phyloP scores from a whole-genome alignment of 2,888 invertebrate species.

The Ormyrus thymus region DNA sequence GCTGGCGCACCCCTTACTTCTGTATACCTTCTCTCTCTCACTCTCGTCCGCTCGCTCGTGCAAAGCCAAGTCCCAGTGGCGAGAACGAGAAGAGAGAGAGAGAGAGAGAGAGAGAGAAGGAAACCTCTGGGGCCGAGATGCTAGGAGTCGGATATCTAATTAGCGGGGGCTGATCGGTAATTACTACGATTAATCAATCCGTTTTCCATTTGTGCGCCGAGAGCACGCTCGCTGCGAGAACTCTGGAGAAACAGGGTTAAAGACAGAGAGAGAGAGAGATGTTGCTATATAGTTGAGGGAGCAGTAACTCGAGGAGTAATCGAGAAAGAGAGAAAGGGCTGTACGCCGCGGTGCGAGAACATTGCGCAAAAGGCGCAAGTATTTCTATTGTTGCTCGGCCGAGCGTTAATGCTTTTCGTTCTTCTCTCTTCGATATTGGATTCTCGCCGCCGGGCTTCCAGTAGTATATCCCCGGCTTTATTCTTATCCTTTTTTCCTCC shows the following conservation, averaged over 20 bases:
- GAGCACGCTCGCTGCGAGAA: slow-evolving; percentile 8
- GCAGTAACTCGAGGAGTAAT: slow-evolving; percentile 45
- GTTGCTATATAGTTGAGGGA: not conserved
- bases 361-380: slow-evolving; percentile 57
- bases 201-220: slow-evolving; percentile 74
- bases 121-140: slow-evolving; percentile 69
- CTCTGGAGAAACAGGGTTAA: not conserved
- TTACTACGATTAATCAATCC: slow-evolving; percentile 79
- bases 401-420: slow-evolving; percentile 49
- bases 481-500: slow-evolving; percentile 25
- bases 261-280: slow-evolving; percentile 5
- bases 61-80: slow-evolving; percentile 58
- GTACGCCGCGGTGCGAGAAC: slow-evolving; percentile 32
- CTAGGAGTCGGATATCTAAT: slow-evolving; percentile 74
- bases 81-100: slow-evolving; percentile 40
- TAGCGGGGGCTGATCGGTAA: slow-evolving; percentile 77
- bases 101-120: slow-evolving; percentile 56
- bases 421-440: slow-evolving; percentile 47
- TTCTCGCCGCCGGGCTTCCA: slow-evolving; percentile 40
- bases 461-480: slow-evolving; percentile 26
- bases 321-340: slow-evolving; percentile 53
- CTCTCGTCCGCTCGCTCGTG: slow-evolving; percentile 38
- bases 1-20: slow-evolving; percentile 35
- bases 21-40: slow-evolving; percentile 11
- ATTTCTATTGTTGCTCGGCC: slow-evolving; percentile 53